A percentile compares a stretch with the other conserved stretches of the same genome.
Conservation (phyloP, 1,140 invertebrate genomes). For the Zaprionus davidi region DNA sequence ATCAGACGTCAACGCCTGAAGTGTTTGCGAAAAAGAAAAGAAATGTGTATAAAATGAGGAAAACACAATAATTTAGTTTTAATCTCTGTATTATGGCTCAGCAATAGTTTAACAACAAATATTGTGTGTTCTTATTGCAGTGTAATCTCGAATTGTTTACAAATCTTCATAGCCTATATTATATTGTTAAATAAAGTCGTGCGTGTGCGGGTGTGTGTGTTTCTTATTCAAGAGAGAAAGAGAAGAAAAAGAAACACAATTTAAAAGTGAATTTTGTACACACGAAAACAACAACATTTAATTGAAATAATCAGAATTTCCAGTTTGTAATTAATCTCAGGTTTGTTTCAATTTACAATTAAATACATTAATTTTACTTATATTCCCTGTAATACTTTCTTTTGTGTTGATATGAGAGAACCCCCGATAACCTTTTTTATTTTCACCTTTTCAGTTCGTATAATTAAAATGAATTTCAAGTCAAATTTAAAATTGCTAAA, state of each 20-base stretch:
- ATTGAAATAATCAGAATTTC: conserved; percentile 32
- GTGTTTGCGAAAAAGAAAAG: conserved; percentile 29
- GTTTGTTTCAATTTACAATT: conserved; percentile 39
- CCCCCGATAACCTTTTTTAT: conserved; percentile 2
- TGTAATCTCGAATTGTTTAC: conserved; percentile 68
- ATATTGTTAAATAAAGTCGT: conserved; percentile 6
- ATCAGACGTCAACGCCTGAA: conserved; percentile 56
- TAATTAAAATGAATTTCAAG: not conserved
- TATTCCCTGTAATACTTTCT: conserved; percentile 38
- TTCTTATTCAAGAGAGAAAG: not conserved
- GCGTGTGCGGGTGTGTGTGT: conserved; percentile 21
- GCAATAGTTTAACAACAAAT: conserved; percentile 29
- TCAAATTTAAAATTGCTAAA: not conserved
- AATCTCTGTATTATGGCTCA: conserved; percentile 32
- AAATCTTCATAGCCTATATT: conserved; percentile 30
- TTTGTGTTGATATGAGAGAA: conserved; percentile 59
- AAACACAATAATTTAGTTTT: conserved; percentile 34
- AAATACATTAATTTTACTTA: conserved; percentile 4
- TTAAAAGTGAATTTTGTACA: conserved; percentile 14
- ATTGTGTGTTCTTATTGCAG: conserved; percentile 31
- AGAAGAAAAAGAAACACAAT: conserved; percentile 14
- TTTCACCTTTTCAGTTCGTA: not conserved
- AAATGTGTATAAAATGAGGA: conserved; percentile 5
- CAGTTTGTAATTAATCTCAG: conserved; percentile 56
- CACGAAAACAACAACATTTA: conserved; percentile 29